These are phyloP conservation scores for Phalacrocorax brasilianus DNA, from an alignment of 2,113 vertebrate genomes.

Conservation along the genomic window DNA sequence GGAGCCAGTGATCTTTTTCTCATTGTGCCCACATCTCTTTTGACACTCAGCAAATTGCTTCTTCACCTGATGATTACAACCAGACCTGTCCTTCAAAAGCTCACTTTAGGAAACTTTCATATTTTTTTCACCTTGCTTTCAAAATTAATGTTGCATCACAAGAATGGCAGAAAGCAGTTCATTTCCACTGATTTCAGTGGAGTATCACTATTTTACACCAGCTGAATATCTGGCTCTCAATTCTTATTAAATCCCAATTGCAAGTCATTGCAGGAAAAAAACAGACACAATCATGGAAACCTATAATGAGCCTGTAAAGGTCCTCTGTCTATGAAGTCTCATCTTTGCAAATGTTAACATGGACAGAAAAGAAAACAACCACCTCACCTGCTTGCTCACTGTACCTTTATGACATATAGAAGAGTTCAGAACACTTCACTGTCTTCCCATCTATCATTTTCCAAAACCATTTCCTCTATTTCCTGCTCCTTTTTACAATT, in stretches of 20 bases:
- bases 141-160: neutral
- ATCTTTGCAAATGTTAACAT: neutral
- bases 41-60: neutral
- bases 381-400: neutral
- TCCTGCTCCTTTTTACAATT: slow-evolving; percentile 20
- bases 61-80: neutral
- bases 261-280: neutral
- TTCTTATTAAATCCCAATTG: neutral
- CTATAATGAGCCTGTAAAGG: neutral
- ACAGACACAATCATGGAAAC: neutral
- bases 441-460: neutral
- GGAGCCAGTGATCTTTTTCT: neutral
- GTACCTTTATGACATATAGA: neutral
- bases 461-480: neutral
- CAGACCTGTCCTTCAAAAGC: neutral
- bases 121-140: neutral
- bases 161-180: neutral
- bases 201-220: neutral
- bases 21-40: neutral
- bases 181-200: neutral
- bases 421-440: neutral
- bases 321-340: neutral
- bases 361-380: neutral
- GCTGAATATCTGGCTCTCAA: neutral
- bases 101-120: neutral